These are phyloP conservation scores for Sus scrofa DNA, from an alignment of 2,113 vertebrate genomes.

Conservation along the genomic window DNA sequence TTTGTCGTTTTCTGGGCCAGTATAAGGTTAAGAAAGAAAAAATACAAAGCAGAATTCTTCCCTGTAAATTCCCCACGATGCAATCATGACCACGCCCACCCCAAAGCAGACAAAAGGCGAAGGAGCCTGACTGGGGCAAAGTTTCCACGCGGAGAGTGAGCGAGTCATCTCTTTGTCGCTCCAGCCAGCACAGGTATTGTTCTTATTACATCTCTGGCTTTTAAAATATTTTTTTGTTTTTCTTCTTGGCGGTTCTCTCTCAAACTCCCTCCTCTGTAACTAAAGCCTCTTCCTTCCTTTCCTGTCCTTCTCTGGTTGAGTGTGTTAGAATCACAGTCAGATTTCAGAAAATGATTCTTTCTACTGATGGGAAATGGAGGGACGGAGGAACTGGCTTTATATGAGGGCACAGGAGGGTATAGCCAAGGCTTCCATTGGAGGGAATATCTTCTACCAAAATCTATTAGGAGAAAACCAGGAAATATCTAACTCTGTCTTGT, in stretches of 20 bases:
- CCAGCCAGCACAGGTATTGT: slow-evolving; percentile 68
- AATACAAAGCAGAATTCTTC: neutral
- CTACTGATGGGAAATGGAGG: neutral
- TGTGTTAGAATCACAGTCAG: slow-evolving; percentile 31
- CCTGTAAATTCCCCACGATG: slow-evolving; percentile 60
- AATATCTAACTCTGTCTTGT: neutral
- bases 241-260: neutral
- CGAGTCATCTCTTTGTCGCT: slow-evolving; percentile 31
- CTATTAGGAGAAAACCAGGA: neutral
- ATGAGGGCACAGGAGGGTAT: neutral
- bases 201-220: slow-evolving; percentile 15
- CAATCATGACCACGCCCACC: slow-evolving; percentile 57
- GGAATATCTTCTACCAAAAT: neutral
- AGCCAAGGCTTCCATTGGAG: neutral
- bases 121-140: neutral
- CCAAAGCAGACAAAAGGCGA: slow-evolving; percentile 50
- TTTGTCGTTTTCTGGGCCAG: neutral
- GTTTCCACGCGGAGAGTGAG: neutral
- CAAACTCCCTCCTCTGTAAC: neutral
- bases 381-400: neutral
- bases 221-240: slow-evolving; percentile 14
- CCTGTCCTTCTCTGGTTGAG: neutral
- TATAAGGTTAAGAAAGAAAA: neutral
- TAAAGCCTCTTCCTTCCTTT: slow-evolving; percentile 5
- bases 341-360: slow-evolving; percentile 24